These are phyloP conservation scores for Scrobipalpa costella DNA, from an alignment of 2,888 invertebrate species.

Conservation along the genomic window DNA sequence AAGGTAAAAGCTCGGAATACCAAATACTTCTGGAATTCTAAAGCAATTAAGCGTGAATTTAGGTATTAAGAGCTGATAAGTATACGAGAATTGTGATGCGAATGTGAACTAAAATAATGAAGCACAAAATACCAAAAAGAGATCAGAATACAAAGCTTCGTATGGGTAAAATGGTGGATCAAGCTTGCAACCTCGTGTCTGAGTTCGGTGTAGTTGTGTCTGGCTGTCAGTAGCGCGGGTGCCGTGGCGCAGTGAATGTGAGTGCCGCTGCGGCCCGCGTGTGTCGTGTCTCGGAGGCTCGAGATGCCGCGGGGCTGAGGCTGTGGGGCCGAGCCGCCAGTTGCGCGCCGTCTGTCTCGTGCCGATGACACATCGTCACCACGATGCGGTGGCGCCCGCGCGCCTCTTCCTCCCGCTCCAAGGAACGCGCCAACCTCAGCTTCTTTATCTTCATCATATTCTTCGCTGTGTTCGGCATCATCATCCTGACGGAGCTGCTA, in stretches of 20 bases:
- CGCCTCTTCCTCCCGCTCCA: constrained; percentile 79
- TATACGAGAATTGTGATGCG: background rate
- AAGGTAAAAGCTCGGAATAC: background rate
- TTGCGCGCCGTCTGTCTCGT: constrained; percentile 32
- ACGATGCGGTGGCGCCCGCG: constrained; percentile 76
- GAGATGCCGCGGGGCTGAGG: constrained; percentile 3
- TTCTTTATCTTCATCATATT: constrained; percentile 95
- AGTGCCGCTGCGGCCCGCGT: constrained; percentile 40
- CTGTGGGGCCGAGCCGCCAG: background rate
- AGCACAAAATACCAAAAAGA: background rate
- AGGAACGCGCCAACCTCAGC: constrained; percentile 92
- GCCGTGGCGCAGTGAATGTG: constrained; percentile 29
- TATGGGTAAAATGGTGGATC: background rate
- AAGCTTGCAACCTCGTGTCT: constrained; percentile 44
- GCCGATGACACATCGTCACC: constrained; percentile 55
- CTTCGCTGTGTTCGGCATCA: constrained; percentile 93
- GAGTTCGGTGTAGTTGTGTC: constrained; percentile 33
- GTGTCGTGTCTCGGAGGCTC: constrained; percentile 49
- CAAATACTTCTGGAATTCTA: background rate
- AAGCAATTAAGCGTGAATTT: background rate
- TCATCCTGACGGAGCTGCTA: constrained; percentile 92
- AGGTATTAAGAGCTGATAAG: background rate
- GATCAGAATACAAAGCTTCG: background rate
- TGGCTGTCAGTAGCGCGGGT: constrained; percentile 23
- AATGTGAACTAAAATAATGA: too few species aligned